Evolutionary conservation across 2,888 invertebrate genomes (phyloP).

Genomic region (Synergus japonicus): DNA sequence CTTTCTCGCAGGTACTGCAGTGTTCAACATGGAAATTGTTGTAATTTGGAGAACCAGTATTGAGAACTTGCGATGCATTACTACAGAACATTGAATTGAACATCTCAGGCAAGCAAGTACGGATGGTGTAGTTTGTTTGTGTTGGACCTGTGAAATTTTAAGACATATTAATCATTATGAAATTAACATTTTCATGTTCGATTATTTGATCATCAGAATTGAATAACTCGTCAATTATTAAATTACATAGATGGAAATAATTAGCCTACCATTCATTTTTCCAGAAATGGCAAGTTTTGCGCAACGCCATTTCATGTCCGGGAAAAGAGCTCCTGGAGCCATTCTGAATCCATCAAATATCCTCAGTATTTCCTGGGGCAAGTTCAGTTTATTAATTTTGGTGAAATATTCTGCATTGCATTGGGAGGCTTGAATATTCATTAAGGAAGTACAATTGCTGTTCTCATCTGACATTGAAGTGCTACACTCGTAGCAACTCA

Average conservation of each 20-base stretch:
- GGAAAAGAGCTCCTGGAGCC: no score
- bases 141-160: background rate
- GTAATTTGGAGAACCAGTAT: background rate
- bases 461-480: conserved; percentile 59
- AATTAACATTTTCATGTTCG: background rate
- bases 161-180: background rate
- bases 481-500: conserved; percentile 69
- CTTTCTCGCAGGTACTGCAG: conserved; percentile 65
- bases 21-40: conserved; percentile 47
- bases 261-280: background rate
- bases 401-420: conserved; percentile 52
- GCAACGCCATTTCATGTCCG: background rate
- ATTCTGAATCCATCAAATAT: no score
- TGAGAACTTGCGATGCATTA: conserved; percentile 52
- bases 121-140: conserved; percentile 50
- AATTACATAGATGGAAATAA: background rate
- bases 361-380: no score
- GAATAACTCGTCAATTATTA: background rate
- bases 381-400: no score
- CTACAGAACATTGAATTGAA: conserved; percentile 63
- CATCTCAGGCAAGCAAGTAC: conserved; percentile 60
- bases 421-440: conserved; percentile 56
- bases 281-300: background rate
- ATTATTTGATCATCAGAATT: background rate
- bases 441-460: conserved; percentile 55